Base-by-base conservation (phyloP, 2,113 vertebrate species). In the Pelvicachromis taeniatus region DNA sequence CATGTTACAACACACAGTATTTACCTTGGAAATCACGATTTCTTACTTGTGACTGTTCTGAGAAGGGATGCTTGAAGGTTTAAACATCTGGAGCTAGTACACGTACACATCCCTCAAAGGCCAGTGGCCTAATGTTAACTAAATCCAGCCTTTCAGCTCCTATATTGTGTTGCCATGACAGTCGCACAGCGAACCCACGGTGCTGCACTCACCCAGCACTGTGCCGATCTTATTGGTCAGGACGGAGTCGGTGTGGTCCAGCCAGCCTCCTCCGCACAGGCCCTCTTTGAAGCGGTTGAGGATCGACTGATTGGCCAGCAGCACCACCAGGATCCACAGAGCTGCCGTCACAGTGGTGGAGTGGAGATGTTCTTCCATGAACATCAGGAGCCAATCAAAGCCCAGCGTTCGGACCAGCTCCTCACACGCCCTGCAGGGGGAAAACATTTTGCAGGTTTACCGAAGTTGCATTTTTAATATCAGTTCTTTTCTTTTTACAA, bases 141-240 rank as follows among this genome's bases (percentile, higher is more conserved):
- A 17, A 70, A 70, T 70, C 40, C 21, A 48, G 14, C 14, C 23
- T 48, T 45, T 48, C 42, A 19, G 68, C 9, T 73, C 14, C 23
- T 29, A 29, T 29, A 48, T 26, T 45, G 65, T 0, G 40, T 21
- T 1, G 13, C 8, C 1, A 1, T 42, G 38, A 12, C 40, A 5
- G 5, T 75, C 1, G 4, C 14, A 16, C 31, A 54, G 29, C 6
- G 0, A 16, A 48, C 8, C 2, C 6, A n/a, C 61, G 53, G 17
- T 38, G 2, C 8, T 5, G 3, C 13, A 82, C 97, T 85, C 96
- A 99, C 98, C 99, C 95, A 99, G 96, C 53, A 99, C 98, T 2
- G 98, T 99, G 52, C 99, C 99, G 0, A 99, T 99, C 94, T 99
- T 99, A 77, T 99, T 99, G 80, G 98, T 99, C 83, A 99, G 95